Evolutionary conservation across 2,888 invertebrate species (phyloP), one percentile per base, ranked within the genome.

Genomic region (Melieria crassipennis): DNA sequence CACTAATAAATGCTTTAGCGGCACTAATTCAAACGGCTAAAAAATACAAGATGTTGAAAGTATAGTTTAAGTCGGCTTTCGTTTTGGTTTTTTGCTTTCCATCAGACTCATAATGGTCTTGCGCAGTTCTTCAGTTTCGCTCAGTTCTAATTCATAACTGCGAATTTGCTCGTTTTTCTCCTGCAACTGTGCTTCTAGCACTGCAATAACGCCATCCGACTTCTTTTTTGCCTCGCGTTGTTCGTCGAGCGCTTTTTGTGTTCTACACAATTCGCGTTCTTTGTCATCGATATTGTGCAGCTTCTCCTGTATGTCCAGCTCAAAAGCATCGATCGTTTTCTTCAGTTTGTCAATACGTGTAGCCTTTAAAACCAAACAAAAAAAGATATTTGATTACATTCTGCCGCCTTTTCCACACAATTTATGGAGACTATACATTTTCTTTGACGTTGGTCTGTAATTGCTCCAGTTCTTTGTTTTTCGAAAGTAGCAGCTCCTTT

Each of bases 81-180:
- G 79, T 69, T 86, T 86, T 7, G 86, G 85, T 71, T 84, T 84
- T 77, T 86, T 86, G 76, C 85, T 86, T 69, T 86, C 85, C 86
- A 86, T 86, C 5, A 86, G 78, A 74, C 85, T 85, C 77, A 86
- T 80, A 61, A 86, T 85, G 5, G 85, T 86, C 76, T 85, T 85
- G 45, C 86, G 83, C 77, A 86, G 72, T 69, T 86, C 86, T 73
- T 86, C 86, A 0, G 85, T 85, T 77, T 86, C 86, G 72, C 82
- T 84, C 4, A 85, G 76, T 74, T 86, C 86, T 69, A 76, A 75
- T 75, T 86, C 86, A 30, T 83, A 82, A 69, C 74, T 76, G 42
- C 84, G 82, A 72, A 86, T 81, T 69, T 82, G 82, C 61, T 85
- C 84, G 73, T 86, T 86, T 71, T 85, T 86, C 61, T 84, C 84